These are phyloP conservation scores for Oreocharis arfaki DNA, from an alignment of 2,113 vertebrate species.

Conservation along the genomic window DNA sequence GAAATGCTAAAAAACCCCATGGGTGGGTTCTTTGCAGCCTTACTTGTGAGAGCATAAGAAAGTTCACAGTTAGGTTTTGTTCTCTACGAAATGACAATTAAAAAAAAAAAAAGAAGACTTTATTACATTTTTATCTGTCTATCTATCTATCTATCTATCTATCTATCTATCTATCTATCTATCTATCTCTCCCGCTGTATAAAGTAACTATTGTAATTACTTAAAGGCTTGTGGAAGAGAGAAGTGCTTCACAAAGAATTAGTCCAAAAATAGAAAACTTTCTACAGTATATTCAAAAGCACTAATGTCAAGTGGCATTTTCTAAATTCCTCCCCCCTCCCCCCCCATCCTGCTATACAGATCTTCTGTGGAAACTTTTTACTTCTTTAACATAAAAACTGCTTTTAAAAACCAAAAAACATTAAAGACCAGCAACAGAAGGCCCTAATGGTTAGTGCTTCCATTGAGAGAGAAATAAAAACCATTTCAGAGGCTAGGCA, in stretches of 20 bases:
- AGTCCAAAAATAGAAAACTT: not conserved
- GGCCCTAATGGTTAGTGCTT: not conserved
- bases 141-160: not conserved
- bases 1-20: not conserved
- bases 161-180: not conserved
- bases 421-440: not conserved
- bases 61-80: not conserved
- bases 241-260: not conserved
- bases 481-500: not conserved
- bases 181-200: not conserved
- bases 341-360: fast-evolving
- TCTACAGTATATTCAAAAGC: not conserved
- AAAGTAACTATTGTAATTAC: not conserved
- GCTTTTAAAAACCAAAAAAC: not conserved
- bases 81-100: not conserved
- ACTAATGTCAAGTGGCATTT: not conserved
- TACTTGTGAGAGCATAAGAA: not conserved
- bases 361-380: not conserved
- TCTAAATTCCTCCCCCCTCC: not conserved
- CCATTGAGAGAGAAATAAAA: not conserved
- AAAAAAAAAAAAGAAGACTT: not conserved
- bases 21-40: not conserved
- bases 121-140: not conserved
- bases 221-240: not conserved
- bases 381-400: not conserved